Percentiles rank a stretch among this genome's conserved stretches.
These are phyloP conservation scores for Bothrops alternatus DNA, from an alignment of 2,797 vertebrate genomes.

Conservation along the genomic window DNA sequence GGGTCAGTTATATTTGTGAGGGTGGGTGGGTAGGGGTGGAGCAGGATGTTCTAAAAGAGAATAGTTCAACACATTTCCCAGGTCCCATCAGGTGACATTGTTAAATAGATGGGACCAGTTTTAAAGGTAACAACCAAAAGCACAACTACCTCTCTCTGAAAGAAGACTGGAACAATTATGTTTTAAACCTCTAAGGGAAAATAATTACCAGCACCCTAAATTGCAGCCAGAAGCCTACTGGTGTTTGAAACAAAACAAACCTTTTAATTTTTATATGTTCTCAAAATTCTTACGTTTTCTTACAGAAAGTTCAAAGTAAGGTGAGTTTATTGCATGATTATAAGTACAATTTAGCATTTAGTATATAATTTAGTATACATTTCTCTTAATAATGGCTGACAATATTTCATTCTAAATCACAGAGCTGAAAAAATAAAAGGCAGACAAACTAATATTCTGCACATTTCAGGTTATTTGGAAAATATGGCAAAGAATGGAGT, in stretches of 20 bases:
- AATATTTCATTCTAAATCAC: neutral
- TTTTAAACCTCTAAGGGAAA: neutral
- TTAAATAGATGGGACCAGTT: neutral
- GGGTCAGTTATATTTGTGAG: neutral
- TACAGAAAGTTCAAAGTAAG: neutral
- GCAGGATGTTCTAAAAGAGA: neutral
- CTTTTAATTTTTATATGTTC: neutral
- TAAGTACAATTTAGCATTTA: neutral
- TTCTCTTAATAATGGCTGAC: neutral
- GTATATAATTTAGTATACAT: neutral
- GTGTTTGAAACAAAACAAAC: neutral
- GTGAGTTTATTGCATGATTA: neutral
- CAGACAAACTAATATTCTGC: neutral
- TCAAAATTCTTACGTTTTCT: neutral
- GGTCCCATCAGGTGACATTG: neutral
- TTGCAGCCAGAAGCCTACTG: neutral
- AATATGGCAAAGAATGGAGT: neutral
- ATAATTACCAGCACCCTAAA: neutral
- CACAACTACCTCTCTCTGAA: neutral
- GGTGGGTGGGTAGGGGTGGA: neutral
- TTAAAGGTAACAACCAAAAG: neutral
- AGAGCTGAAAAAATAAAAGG: neutral
- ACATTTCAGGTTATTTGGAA: neutral
- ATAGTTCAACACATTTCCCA: neutral
- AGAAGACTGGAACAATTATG: neutral